These are phyloP conservation scores for Cercocebus atys DNA, from an alignment of 2,113 vertebrate species.

Conservation along the genomic window DNA sequence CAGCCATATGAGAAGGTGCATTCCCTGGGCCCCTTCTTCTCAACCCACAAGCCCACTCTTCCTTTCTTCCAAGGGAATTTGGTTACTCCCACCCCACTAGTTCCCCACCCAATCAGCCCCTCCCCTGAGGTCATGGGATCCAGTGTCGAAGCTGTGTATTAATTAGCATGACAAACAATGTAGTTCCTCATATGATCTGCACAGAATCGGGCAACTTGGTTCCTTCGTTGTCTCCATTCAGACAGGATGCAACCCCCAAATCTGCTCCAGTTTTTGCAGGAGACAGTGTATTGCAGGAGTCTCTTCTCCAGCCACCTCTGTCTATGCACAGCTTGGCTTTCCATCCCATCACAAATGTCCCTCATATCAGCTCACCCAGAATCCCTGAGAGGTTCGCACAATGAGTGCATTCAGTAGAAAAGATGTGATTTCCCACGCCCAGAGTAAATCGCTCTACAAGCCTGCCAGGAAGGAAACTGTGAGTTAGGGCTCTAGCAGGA, in stretches of 20 bases:
- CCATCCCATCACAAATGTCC: background rate
- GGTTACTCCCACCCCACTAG: background rate
- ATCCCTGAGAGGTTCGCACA: background rate
- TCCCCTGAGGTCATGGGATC: background rate
- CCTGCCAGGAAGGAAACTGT: background rate
- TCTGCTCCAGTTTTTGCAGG: background rate
- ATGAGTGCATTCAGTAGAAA: background rate
- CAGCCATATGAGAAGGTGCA: background rate
- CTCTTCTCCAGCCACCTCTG: background rate
- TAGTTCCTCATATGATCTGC: background rate
- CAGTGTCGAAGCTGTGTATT: background rate
- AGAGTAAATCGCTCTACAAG: background rate
- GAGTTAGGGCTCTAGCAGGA: background rate
- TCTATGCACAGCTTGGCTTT: background rate
- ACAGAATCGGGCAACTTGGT: background rate
- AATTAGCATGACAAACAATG: background rate
- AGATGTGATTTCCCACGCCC: background rate
- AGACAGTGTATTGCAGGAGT: background rate
- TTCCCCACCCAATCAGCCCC: background rate
- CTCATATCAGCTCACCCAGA: background rate
- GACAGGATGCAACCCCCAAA: background rate
- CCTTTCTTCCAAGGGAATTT: background rate
- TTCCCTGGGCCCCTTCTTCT: background rate
- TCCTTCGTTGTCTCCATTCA: background rate
- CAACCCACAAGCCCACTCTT: background rate